Evolutionary conservation across 2,888 invertebrate species (phyloP).

Genomic region (Leistus spinibarbis): DNA sequence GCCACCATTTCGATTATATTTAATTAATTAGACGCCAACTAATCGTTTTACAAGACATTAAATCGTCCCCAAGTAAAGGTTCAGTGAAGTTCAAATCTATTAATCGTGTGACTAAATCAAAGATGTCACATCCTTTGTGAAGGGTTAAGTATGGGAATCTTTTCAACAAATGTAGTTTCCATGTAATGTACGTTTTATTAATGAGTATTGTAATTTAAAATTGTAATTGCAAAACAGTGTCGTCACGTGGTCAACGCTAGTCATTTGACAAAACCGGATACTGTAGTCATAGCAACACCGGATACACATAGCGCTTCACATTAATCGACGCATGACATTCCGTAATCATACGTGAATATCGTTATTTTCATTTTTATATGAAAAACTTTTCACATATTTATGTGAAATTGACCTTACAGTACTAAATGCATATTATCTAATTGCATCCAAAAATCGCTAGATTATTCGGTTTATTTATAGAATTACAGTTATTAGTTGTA

Average conservation of each 20-base stretch:
- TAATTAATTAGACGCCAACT: too few relatives aligned
- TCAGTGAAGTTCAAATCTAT: neutral
- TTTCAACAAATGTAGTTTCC: neutral
- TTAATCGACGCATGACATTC: constrained; percentile 1
- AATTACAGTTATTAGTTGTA: too few relatives aligned
- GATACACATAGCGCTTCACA: neutral
- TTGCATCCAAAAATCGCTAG: too few relatives aligned
- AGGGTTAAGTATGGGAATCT: neutral
- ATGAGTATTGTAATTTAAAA: neutral
- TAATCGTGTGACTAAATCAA: neutral
- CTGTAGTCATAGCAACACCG: constrained; percentile 2
- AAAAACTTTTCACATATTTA: neutral
- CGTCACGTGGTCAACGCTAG: neutral
- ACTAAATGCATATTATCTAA: too few relatives aligned
- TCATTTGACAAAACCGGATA: neutral
- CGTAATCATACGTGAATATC: constrained; percentile 1
- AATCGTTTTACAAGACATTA: too few relatives aligned
- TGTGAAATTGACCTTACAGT: neutral
- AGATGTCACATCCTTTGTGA: neutral
- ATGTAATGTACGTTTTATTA: neutral
- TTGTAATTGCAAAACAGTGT: neutral
- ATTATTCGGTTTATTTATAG: too few relatives aligned
- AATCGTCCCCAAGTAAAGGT: too few relatives aligned
- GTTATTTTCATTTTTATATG: neutral
- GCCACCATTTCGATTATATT: too few relatives aligned